Conservation (phyloP, 2,888 invertebrate species). For the Empis stercorea region DNA sequence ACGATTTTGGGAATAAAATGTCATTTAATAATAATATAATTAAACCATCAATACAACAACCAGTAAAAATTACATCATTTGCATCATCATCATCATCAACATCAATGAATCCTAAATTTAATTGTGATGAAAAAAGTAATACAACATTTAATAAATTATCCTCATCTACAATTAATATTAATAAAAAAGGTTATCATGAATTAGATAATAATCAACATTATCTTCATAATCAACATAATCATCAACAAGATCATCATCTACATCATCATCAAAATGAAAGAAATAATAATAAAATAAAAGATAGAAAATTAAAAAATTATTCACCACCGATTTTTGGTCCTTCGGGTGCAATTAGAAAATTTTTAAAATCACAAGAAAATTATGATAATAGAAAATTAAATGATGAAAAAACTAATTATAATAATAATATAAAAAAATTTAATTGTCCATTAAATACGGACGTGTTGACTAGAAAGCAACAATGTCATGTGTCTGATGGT, state of each 20-base stretch:
- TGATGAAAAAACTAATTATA: background rate
- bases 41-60: no score
- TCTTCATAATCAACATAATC: background rate
- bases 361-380: background rate
- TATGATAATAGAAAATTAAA: background rate
- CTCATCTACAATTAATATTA: background rate
- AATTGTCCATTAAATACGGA: constrained; percentile 17
- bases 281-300: background rate
- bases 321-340: constrained; percentile 1
- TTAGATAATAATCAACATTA: background rate
- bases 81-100: background rate
- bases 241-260: background rate
- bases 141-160: background rate
- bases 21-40: background rate
- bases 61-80: no score
- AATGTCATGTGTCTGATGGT: constrained; percentile 24
- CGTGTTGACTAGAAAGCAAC: constrained; percentile 35
- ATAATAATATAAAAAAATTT: background rate
- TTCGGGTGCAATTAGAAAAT: background rate
- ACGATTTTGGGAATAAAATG: constrained; percentile 17
- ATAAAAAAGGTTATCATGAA: background rate
- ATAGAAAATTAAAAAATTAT: background rate
- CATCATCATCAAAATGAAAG: constrained; percentile 1
- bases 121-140: background rate
- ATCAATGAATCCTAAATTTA: background rate